Base-by-base conservation (phyloP, 2,113 vertebrate genomes). In the Carassius gibelio region DNA sequence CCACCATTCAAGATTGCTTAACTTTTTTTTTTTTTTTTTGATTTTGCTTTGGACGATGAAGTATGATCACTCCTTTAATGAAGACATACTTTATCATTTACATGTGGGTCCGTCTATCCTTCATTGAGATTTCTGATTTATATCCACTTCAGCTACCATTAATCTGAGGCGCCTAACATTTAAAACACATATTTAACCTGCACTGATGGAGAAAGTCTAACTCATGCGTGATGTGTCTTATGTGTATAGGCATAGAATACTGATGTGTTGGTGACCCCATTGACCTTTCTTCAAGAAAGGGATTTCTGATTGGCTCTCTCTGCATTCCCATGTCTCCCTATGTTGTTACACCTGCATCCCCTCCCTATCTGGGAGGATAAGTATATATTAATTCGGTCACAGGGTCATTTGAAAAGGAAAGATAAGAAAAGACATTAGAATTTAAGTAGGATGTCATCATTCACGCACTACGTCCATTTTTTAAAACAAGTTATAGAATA, bases 321-420 rank as follows among this genome's bases (percentile, higher is more conserved):
- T n/a, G 1, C 83, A 88, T 90, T 89, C 83, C 88, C 52, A 66
- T 72, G 71, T 81, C 84, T 87, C 81, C 78, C 86, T 72, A 21
- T 93, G 90, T 93, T 93, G 89, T 93, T 92, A 88, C 93, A 93
- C 91, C 92, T 93, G 91, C 90, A 92, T 88, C 81, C 23, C 1
- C 87, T 91, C 87, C n/a, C 78, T 83, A 55, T 87, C 72, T 5
- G 42, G 83, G 82, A 84, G 76, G 57, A 38, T 83, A 23, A 80
- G 15, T 52, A 76, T 87, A 77, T 84, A 85, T 11, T 81, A 34
- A 34, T 69, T 52, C 17, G 14, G 79, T 68, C 79, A 68, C 38
- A 50, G 62, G 62, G 79, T 81, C 45, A 68, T 64, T 66, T 66
- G 6, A 61, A 81, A 15, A 9, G 8, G 82, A 68, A 21, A 68